These are phyloP conservation scores for Hydraecia micacea DNA, from an alignment of 2,888 invertebrate species.

Conservation along the genomic window DNA sequence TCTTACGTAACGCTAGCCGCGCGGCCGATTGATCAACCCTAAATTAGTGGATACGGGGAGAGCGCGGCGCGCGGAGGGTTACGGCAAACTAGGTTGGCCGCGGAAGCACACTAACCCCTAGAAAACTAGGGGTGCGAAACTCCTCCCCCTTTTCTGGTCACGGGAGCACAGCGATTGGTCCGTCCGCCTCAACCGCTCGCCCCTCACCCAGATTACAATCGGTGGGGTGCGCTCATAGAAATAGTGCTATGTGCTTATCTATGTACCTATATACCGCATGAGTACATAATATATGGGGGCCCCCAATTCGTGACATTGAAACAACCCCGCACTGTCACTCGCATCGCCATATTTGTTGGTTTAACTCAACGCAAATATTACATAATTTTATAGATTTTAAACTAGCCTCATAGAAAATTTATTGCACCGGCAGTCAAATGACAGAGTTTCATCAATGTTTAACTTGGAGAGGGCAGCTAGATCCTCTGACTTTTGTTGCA, in stretches of 20 bases:
- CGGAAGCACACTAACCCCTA: conserved; percentile 91
- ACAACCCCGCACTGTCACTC: conserved; percentile 68
- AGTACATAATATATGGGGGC: conserved; percentile 80
- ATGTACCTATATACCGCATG: conserved; percentile 82
- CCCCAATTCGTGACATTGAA: conserved; percentile 88
- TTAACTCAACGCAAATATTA: conserved; percentile 21
- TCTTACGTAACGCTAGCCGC: conserved; percentile 83
- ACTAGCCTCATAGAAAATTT: neutral
- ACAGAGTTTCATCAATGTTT: neutral
- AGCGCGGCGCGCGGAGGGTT: conserved; percentile 81
- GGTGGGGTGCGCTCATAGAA: conserved; percentile 90
- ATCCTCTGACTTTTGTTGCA: neutral
- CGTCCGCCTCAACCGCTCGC: conserved; percentile 85
- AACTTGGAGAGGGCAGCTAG: neutral
- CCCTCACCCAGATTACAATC: conserved; percentile 90
- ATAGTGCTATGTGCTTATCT: conserved; percentile 87
- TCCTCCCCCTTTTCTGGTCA: conserved; percentile 90
- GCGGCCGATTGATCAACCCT: conserved; percentile 89
- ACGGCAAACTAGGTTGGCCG: conserved; percentile 90
- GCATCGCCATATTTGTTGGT: conserved; percentile 43
- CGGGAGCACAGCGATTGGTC: conserved; percentile 89
- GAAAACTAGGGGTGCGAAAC: conserved; percentile 91
- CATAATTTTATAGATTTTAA: neutral
- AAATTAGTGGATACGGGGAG: conserved; percentile 87
- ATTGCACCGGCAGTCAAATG: neutral